A percentile compares a stretch with the other conserved stretches of the same genome.
phyloP scores from a whole-genome alignment of 2,113 vertebrate genomes.

The Dinomys branickii region DNA sequence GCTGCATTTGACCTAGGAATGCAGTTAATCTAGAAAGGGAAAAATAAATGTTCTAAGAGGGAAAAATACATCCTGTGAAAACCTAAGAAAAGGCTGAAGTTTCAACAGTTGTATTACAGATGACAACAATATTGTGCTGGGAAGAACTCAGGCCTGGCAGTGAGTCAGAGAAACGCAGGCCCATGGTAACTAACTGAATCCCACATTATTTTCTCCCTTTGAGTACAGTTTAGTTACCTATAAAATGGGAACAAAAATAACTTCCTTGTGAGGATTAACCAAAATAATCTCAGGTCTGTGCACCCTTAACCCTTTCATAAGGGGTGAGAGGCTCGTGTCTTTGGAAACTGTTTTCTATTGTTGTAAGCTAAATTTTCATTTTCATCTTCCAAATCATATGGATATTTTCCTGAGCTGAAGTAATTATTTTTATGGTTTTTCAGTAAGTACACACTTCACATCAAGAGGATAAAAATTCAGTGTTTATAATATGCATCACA shows the following conservation, averaged over 20 bases:
- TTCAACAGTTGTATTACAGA: neutral
- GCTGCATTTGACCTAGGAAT: neutral
- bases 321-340: neutral
- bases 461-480: constrained; percentile 46
- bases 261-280: constrained; percentile 14
- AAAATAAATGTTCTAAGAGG: neutral
- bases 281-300: neutral
- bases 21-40: constrained; percentile 12
- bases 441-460: constrained; percentile 36
- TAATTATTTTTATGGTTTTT: constrained; percentile 28
- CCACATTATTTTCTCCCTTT: neutral
- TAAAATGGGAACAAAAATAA: neutral
- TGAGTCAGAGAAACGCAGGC: neutral
- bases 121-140: neutral
- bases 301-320: neutral
- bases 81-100: neutral
- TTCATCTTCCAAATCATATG: constrained; percentile 6
- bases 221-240: neutral
- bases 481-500: neutral
- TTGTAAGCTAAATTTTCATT: constrained; percentile 38
- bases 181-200: neutral
- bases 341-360: neutral
- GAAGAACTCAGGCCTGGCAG: neutral
- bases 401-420: neutral
- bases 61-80: neutral